These are phyloP conservation scores for Thryonomys swinderianus DNA, from an alignment of 2,113 vertebrate genomes.

Conservation along the genomic window DNA sequence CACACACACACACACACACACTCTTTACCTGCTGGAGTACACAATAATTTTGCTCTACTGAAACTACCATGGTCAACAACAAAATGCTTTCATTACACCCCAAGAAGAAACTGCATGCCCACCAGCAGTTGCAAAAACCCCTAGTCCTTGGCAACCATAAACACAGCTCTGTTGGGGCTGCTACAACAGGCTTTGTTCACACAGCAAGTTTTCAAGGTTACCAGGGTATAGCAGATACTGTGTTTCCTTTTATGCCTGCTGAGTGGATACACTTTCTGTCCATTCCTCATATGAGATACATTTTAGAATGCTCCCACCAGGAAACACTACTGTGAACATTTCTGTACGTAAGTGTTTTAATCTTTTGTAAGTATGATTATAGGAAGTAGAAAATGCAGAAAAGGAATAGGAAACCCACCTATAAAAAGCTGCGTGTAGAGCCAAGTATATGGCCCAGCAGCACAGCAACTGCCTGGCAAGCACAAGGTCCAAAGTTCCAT, in stretches of 20 bases:
- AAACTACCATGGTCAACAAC: neutral
- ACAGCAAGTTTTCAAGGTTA: neutral
- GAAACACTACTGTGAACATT: neutral
- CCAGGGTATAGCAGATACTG: neutral
- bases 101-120: neutral
- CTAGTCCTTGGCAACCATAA: fast-evolving
- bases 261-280: neutral
- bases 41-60: neutral
- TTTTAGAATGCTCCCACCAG: neutral
- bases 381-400: neutral
- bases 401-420: neutral
- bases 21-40: neutral
- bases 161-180: neutral
- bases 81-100: neutral
- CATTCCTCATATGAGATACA: neutral
- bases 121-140: neutral
- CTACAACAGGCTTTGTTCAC: neutral
- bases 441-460: too few species aligned
- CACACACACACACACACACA: neutral
- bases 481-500: too few species aligned
- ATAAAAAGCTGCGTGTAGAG: neutral
- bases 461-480: too few species aligned
- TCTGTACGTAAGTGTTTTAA: neutral
- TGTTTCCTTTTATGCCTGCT: neutral
- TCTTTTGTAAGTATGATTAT: neutral